Conservation (phyloP, 2,113 vertebrate genomes). For the Eulacestoma nigropectus region DNA sequence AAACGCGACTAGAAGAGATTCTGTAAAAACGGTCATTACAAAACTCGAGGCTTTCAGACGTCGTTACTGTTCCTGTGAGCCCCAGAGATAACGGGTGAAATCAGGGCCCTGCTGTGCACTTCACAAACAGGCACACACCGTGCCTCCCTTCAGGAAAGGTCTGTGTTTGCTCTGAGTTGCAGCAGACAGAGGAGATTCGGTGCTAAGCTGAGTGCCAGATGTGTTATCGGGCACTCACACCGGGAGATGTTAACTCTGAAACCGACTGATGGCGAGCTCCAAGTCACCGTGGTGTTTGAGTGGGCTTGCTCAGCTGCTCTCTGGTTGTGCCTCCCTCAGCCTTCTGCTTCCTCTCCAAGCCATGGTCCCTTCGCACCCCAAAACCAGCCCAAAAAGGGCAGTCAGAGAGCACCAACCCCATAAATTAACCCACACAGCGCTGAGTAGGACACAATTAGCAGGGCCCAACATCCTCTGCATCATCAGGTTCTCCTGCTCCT, state of each 20-base stretch:
- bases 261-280: background rate
- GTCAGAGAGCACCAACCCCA: background rate
- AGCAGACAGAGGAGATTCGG: background rate
- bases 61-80: background rate
- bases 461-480: background rate
- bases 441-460: accelerated
- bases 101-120: constrained; percentile 33
- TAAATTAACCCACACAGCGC: background rate
- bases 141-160: background rate
- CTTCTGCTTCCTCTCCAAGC: background rate
- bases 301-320: accelerated
- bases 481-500: background rate
- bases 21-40: background rate
- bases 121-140: background rate
- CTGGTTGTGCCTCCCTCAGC: background rate
- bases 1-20: background rate
- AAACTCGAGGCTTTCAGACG: background rate
- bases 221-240: background rate
- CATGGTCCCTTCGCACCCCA: background rate
- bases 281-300: background rate
- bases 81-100: constrained; percentile 3
- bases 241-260: background rate
- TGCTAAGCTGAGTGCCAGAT: background rate
- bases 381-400: background rate
- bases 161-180: background rate